Conservation (phyloP, 1,140 invertebrate species). For the Drosophila pectinifera region DNA sequence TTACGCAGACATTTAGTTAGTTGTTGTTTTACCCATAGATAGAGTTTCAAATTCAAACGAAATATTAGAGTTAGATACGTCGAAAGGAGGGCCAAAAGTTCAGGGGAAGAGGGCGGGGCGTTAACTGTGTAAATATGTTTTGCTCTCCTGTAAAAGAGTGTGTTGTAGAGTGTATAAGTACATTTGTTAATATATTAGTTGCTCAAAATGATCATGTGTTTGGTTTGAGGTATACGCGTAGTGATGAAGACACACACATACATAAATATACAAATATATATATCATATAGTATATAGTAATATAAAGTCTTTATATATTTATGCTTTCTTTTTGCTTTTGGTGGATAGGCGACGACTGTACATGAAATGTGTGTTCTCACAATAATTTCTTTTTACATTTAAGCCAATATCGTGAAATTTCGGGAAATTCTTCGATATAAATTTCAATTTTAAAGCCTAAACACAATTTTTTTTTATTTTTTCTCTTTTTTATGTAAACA, state of each 20-base stretch:
- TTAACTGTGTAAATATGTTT: constrained; percentile 70
- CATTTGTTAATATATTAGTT: constrained; percentile 74
- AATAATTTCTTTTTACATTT: constrained; percentile 33
- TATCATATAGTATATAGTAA: constrained; percentile 54
- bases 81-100: constrained; percentile 50
- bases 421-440: constrained; percentile 26
- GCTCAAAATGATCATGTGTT: constrained; percentile 80
- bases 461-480: constrained; percentile 46
- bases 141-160: constrained; percentile 54
- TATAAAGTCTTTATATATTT: constrained; percentile 54
- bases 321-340: constrained; percentile 23
- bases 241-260: constrained; percentile 85
- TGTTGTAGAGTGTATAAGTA: constrained; percentile 81
- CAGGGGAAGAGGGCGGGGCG: constrained; percentile 9
- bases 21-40: constrained; percentile 55
- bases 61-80: constrained; percentile 43
- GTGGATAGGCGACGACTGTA: constrained; percentile 47
- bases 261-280: constrained; percentile 74
- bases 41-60: constrained; percentile 61
- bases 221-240: constrained; percentile 85
- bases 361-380: constrained; percentile 51
- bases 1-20: constrained; percentile 76
- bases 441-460: constrained; percentile 57
- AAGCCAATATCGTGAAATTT: constrained; percentile 33
- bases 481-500: constrained; percentile 51